phyloP scores from a whole-genome alignment of 1,140 invertebrate genomes.

The Zaprionus capensis region DNA sequence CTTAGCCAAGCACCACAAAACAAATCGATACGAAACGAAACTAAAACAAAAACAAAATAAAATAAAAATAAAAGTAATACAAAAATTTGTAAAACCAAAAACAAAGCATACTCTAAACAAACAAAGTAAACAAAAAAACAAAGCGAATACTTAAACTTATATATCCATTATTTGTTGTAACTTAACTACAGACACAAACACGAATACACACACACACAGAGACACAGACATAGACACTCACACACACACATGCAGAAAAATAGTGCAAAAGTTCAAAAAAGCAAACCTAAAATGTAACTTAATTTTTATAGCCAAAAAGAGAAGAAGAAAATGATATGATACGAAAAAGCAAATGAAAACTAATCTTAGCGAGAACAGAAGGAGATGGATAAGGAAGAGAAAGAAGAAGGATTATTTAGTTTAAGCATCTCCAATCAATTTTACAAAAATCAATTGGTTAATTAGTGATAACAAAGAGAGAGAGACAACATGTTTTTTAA shows the following conservation, averaged over 20 bases:
- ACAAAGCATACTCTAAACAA: conserved; percentile 21
- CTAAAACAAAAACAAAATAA: conserved; percentile 40
- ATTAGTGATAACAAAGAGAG: conserved; percentile 59
- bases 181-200: conserved; percentile 48
- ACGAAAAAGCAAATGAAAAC: conserved; percentile 20
- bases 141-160: conserved; percentile 58
- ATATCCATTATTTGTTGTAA: conserved; percentile 77
- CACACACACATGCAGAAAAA: conserved; percentile 63
- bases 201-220: conserved; percentile 37
- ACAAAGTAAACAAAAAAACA: conserved; percentile 22
- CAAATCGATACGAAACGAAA: conserved; percentile 68
- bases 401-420: conserved; percentile 48
- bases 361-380: conserved; percentile 16
- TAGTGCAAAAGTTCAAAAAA: conserved; percentile 79
- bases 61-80: conserved; percentile 29
- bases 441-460: conserved; percentile 64
- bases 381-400: neutral
- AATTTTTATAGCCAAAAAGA: conserved; percentile 83
- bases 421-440: conserved; percentile 69
- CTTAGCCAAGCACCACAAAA: conserved; percentile 82
- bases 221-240: conserved; percentile 50
- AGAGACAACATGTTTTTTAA: conserved; percentile 47
- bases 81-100: conserved; percentile 67
- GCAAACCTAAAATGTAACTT: conserved; percentile 66
- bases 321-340: conserved; percentile 41